A percentile compares a stretch with the other conserved stretches of the same genome.
Conservation (phyloP, 2,888 invertebrate genomes). For the Pristionchus entomophagus region DNA sequence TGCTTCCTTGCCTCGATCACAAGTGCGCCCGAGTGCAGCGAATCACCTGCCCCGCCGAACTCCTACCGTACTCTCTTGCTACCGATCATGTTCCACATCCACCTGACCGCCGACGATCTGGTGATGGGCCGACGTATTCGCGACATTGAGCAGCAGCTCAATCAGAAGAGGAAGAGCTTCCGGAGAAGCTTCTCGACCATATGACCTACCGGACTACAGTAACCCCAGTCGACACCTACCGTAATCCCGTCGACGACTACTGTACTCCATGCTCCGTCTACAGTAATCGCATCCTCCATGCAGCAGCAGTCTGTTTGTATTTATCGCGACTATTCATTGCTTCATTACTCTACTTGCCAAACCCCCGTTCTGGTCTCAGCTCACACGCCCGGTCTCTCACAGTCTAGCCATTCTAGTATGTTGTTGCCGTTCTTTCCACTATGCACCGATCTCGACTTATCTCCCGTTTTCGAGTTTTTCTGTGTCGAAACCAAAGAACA, state of each 20-base stretch:
- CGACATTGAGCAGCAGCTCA: background rate
- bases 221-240: background rate
- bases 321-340: background rate
- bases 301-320: conserved; percentile 19
- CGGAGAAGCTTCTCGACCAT: conserved; percentile 26
- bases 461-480: no score
- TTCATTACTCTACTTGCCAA: background rate
- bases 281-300: background rate
- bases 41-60: background rate
- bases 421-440: background rate
- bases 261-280: background rate
- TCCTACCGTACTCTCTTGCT: background rate
- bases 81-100: conserved; percentile 38
- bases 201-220: background rate
- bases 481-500: conserved; percentile 16
- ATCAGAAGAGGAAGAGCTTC: conserved; percentile 28
- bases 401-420: background rate
- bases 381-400: background rate
- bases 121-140: background rate
- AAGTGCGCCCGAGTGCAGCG: background rate
- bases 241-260: background rate
- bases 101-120: conserved; percentile 24
- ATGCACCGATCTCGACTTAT: conserved; percentile 2
- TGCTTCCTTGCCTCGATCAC: background rate
- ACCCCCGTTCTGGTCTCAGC: background rate